Base-by-base conservation (phyloP, 2,797 vertebrate species). In the Aeoliscus strigatus region DNA sequence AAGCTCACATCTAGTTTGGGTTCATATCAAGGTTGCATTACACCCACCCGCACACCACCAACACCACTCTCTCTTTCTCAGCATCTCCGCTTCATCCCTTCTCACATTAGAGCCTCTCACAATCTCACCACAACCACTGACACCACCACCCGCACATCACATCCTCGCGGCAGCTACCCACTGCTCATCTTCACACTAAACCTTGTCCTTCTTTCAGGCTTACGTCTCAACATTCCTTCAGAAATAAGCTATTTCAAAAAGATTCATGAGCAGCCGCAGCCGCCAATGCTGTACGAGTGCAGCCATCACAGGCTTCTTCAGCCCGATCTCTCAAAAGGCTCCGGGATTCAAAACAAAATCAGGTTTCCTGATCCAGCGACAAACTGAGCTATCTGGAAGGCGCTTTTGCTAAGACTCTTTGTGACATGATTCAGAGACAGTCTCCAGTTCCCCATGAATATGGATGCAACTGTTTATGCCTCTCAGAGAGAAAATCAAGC, bases 181-280 rank as follows among this genome's bases (percentile, higher is more conserved):
- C 72, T 28, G 70, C 80, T 85, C 84, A 79, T 83, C 84, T 82
- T 80, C 81, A 68, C 78, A 74, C 81, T 79, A 85, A 85, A 86
- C 79, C 85, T 70, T 83, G 85, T 88, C 86, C 82, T 75, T 86
- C 85, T 82, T 78, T 81, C 79, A 75, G 77, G 82, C 85, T 88
- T 87, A 87, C 58, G 76, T 82, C 69, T 73, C 82, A 63, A 78
- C 76, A 73, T 69, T 82, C 71, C 66, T 72, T 83, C 77, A 73
- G 66, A 86, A 83, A 82, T 86, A 86, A 88, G 83, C 82, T 70
- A 78, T 87, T 86, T 81, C 61, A 79, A 77, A 75, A 76, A 79
- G 80, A 82, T 79, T 79, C 77, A 65, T 57, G 75, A 83, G 78
- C 67, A 77, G 75, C 74, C 57, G 58, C 66, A 79, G 77, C 75